Evolutionary conservation across 2,797 vertebrate species (phyloP).

Genomic region (Ctenosaura bakeri): DNA sequence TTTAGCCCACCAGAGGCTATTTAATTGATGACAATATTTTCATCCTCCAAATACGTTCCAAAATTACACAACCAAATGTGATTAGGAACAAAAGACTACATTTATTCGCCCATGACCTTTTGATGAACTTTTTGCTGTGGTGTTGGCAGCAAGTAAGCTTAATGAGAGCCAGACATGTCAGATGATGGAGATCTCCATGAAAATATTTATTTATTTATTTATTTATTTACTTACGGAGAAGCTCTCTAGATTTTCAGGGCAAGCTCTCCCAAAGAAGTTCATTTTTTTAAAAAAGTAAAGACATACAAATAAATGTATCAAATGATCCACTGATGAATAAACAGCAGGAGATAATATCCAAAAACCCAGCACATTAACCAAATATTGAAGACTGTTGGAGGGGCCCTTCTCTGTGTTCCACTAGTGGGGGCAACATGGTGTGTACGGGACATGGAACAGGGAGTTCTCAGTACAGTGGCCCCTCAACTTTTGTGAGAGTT

Average conservation of each 20-base stretch:
- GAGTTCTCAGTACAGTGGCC: no score
- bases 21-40: neutral
- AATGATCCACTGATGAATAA: neutral
- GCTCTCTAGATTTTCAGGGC: neutral
- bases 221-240: neutral
- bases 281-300: neutral
- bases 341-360: neutral
- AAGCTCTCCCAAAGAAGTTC: neutral
- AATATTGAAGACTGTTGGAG: neutral
- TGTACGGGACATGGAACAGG: no score
- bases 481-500: no score
- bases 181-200: neutral
- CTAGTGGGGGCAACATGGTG: no score
- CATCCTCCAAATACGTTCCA: neutral
- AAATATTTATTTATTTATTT: neutral
- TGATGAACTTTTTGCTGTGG: neutral
- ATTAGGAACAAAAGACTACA: neutral
- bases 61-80: conserved; percentile 7
- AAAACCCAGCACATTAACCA: neutral
- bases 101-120: neutral
- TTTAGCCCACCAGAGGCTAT: neutral
- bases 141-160: neutral
- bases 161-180: conserved; percentile 3
- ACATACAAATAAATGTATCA: neutral
- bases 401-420: no score